Base-by-base conservation (phyloP, 2,797 vertebrate genomes). In the Lacerta agilis region DNA sequence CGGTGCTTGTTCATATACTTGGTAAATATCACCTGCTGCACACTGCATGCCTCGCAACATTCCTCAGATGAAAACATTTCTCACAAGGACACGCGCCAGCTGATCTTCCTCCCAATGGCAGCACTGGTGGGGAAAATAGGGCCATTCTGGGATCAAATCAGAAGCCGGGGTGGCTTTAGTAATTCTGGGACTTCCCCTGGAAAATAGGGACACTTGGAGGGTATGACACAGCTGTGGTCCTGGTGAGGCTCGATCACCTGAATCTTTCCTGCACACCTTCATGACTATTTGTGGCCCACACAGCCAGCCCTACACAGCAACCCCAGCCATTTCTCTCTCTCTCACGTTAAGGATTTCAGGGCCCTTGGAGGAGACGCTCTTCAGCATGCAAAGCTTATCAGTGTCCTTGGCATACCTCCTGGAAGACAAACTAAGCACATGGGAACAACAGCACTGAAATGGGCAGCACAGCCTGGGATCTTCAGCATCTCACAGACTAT, bases 391-490 rank as follows among this genome's bases (percentile, higher is more conserved):
- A 36, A 41, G 78, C 67, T 79, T 85, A 82, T 82, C 38, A 5
- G 38, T 78, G 72, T 82, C 78, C 82, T 82, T 85, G 82, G 73
- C 86, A 82, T 82, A 38, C 64, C 43, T 85, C 78, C 72, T 36
- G 27, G 71, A 45, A 85, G 82, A 71, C 25, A 78, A 58, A 45
- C 10, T 36, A 33, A 76, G 61, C 23, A 76, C 61, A 80, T 41
- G 29, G 29, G 25, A 87, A 75, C 78, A 87, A 38, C n/a, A 4
- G 8, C 20, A 64, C 71, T 81, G 82, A 90, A 84, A 87, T 45
- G 77, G 49, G 78, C 64, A 36, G 69, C 71, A 36, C 5, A 25
- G 1, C 11, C 29, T 69, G 1, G 3, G 43, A 55, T 87, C 58
- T 66, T 15, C 25, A 23, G 18, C 10, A 66, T 45, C n/a, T 45